Percentiles rank a stretch among this genome's conserved stretches.
Conservation (phyloP, 2,797 vertebrate genomes). For the Amphiprion clarkii region DNA sequence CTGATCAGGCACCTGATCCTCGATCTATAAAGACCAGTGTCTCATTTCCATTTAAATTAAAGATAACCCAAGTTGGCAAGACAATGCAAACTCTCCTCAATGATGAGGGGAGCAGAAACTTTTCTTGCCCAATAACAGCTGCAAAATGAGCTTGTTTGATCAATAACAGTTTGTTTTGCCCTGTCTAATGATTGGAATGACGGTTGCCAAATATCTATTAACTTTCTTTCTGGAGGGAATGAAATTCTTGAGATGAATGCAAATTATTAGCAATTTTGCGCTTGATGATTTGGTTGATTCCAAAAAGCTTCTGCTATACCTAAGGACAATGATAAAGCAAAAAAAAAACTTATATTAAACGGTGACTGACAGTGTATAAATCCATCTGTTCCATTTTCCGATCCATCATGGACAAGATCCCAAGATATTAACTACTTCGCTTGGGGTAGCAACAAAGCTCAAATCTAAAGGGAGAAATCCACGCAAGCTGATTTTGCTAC, state of each 20-base stretch:
- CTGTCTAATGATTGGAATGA: constrained; percentile 37
- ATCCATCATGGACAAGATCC: too few relatives aligned
- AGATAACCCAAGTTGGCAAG: constrained; percentile 56
- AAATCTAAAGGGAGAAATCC: too few relatives aligned
- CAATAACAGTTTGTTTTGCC: constrained; percentile 61
- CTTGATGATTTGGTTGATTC: not conserved
- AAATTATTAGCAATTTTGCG: constrained; percentile 12
- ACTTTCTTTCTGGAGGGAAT: constrained; percentile 10
- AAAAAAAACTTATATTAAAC: not conserved
- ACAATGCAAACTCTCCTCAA: constrained; percentile 40
- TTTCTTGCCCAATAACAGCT: constrained; percentile 39
- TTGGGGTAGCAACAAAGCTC: too few relatives aligned
- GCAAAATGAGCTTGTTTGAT: constrained; percentile 55
- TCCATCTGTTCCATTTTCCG: too few relatives aligned
- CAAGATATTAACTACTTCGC: too few relatives aligned
- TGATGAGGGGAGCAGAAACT: constrained; percentile 44
- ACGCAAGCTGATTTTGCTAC: too few relatives aligned
- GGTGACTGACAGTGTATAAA: too few relatives aligned
- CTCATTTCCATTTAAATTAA: constrained; percentile 84
- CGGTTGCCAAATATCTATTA: constrained; percentile 43
- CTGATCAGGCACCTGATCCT: constrained; percentile 65
- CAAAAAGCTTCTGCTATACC: not conserved
- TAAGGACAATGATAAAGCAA: not conserved
- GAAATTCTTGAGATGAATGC: not conserved
- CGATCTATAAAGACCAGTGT: constrained; percentile 68